Percentiles rank a stretch among this genome's conserved stretches.
Evolutionary conservation across 1,140 invertebrate species (phyloP).

Genomic region (Caenorhabditis remanei): DNA sequence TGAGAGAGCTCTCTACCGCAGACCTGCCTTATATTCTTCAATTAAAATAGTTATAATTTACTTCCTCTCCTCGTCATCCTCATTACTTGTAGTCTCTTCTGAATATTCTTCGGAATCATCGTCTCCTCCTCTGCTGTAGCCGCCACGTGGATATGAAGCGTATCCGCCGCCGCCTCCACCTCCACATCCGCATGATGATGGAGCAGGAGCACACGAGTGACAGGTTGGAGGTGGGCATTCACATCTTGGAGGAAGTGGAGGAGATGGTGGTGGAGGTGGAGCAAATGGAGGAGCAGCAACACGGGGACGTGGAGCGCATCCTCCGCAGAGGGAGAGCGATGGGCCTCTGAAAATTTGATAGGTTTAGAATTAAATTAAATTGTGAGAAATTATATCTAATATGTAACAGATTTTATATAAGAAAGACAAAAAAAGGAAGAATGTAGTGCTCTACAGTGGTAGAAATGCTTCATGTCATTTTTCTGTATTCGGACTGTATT

Average conservation of each 20-base stretch:
- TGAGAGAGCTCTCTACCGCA: background rate
- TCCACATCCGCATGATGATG: conserved; percentile 38
- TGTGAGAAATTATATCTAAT: too few relatives aligned
- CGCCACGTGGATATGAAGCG: conserved; percentile 9
- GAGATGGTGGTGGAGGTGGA: conserved; percentile 20
- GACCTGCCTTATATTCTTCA: background rate
- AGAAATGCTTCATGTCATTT: too few relatives aligned
- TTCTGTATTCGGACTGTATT: too few relatives aligned
- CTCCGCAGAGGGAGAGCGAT: conserved; percentile 4
- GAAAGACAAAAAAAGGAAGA: too few relatives aligned
- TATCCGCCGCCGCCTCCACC: conserved; percentile 7
- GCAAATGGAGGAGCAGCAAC: conserved; percentile 39
- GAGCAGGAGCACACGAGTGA: conserved; percentile 29
- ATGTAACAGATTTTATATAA: too few relatives aligned
- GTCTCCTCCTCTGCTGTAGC: conserved; percentile 4
- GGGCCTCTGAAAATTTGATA: background rate
- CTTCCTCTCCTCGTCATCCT: conserved; percentile 10
- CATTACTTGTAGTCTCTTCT: background rate
- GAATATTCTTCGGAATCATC: conserved; percentile 26
- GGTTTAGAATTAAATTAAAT: too few relatives aligned
- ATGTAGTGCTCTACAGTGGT: too few relatives aligned
- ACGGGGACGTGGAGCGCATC: background rate
- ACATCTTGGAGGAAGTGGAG: conserved; percentile 36
- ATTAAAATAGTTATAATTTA: too few relatives aligned
- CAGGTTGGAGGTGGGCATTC: conserved; percentile 29